phyloP scores from a whole-genome alignment of 2,797 vertebrate genomes.

The Enteromius paludinosus region DNA sequence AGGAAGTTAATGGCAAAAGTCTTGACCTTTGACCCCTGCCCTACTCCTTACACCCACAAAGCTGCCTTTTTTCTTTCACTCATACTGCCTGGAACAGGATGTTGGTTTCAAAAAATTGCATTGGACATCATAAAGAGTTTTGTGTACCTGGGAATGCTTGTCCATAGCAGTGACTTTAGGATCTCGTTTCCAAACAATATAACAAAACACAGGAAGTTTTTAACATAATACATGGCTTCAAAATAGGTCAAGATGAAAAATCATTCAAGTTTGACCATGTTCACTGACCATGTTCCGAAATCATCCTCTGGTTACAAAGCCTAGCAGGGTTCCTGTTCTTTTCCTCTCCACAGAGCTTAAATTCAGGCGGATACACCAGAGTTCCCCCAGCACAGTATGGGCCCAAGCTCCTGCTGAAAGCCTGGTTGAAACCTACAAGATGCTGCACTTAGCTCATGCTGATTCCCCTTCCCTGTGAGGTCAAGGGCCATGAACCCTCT shows the following conservation, averaged over 20 bases:
- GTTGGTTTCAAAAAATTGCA: constrained; percentile 84
- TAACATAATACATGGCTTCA: neutral
- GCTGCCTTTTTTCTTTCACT: constrained; percentile 28
- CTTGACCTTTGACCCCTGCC: constrained; percentile 62
- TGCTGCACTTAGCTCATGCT: constrained; percentile 74
- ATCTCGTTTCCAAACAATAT: neutral
- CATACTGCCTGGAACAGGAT: constrained; percentile 68
- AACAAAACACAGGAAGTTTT: neutral
- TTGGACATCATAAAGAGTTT: neutral
- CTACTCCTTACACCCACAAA: constrained; percentile 28
- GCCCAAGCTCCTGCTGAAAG: constrained; percentile 52
- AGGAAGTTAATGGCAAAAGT: constrained; percentile 78
- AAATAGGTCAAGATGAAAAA: constrained; percentile 19
- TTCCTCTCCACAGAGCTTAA: constrained; percentile 42
- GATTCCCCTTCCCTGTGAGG: constrained; percentile 64
- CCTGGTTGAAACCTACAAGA: constrained; percentile 68
- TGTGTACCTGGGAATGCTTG: neutral
- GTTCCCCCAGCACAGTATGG: constrained; percentile 54
- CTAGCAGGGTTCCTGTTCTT: constrained; percentile 28
- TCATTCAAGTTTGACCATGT: constrained; percentile 10
- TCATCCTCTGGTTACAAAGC: constrained; percentile 19
- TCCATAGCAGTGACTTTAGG: neutral
- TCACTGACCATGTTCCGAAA: constrained; percentile 22
- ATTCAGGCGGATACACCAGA: constrained; percentile 30
- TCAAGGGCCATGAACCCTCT: constrained; percentile 37